Evolutionary conservation across 2,888 invertebrate species (phyloP), one percentile per base, ranked within the genome.

Genomic region (Pyrocoelia pectoralis): DNA sequence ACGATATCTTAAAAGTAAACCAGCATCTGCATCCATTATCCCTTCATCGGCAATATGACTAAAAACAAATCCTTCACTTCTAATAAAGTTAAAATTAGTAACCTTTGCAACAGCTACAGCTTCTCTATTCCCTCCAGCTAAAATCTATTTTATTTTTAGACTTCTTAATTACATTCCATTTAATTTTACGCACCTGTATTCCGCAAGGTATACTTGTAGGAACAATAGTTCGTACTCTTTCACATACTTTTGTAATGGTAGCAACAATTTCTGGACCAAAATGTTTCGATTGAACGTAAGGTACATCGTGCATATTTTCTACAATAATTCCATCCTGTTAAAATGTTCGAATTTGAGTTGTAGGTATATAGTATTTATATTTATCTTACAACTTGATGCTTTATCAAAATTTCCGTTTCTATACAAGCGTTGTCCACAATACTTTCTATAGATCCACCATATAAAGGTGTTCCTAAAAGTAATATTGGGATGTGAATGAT

Each of bases 11-110:
- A 93, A 76, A 58, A 94, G 76, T 5, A 83, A 78, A 0, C 92
- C 93, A 18, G 93, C 93, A 78, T 89, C 88, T 0, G 91, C 89
- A 74, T 93, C 85, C 66, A 88, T 90, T 69, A 87, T 86, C 0
- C 94, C 94, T 79, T 94, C 93, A 76, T 94, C 94, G 1, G 90
- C 94, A 0, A 94, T 82, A 77, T 94, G 93, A 1, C 86, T 83
- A 75, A 91, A 94, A 1, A 93, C 89, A 76, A 88, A 94, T 0
- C 92, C 90, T 81, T 94, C 94, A 1, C 86, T 88, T 65, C 94
- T 84, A 41, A 94, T 87, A 76, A 91, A 94, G 73, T 91, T 84
- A 51, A 91, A 81, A 58, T 86, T 83, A 57, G 89, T 84, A 15
- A 90, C 89, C 73, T 88, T 85, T 0, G 92, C 92, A 1, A 93